Evolutionary conservation across 1,140 invertebrate species (phyloP).

Genomic region (Laupala kohalensis): DNA sequence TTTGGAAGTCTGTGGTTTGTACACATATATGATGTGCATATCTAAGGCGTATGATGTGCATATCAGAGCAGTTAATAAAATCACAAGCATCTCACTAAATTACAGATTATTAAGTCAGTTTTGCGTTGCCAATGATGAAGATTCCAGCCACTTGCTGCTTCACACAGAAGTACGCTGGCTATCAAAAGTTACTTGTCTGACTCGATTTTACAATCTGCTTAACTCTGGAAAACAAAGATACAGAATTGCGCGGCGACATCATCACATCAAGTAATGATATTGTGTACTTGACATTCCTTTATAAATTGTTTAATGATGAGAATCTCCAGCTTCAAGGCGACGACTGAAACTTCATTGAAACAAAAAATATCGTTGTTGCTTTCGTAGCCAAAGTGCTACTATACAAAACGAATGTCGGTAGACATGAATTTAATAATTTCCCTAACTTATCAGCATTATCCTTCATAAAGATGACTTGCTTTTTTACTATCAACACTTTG

Average conservation of each 20-base stretch:
- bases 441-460: constrained; percentile 22
- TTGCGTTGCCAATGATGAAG: background rate
- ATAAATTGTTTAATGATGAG: background rate
- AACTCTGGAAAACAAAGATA: background rate
- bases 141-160: background rate
- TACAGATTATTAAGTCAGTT: background rate
- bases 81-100: too few species aligned
- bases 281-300: background rate
- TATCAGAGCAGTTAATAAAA: too few species aligned
- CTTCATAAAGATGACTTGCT: constrained; percentile 17
- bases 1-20: too few species aligned
- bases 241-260: background rate
- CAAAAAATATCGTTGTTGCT: constrained; percentile 25
- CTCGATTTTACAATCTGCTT: background rate
- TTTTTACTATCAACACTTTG: background rate
- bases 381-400: constrained; percentile 25
- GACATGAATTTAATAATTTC: constrained; percentile 24
- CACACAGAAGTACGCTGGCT: background rate
- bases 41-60: too few species aligned
- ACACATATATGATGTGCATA: too few species aligned
- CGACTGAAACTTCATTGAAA: constrained; percentile 28
- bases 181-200: background rate
- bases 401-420: constrained; percentile 24
- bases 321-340: constrained; percentile 24
- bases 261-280: background rate